Base-by-base conservation (phyloP, 1,140 invertebrate genomes). In the Heliconius hewitsoni region DNA sequence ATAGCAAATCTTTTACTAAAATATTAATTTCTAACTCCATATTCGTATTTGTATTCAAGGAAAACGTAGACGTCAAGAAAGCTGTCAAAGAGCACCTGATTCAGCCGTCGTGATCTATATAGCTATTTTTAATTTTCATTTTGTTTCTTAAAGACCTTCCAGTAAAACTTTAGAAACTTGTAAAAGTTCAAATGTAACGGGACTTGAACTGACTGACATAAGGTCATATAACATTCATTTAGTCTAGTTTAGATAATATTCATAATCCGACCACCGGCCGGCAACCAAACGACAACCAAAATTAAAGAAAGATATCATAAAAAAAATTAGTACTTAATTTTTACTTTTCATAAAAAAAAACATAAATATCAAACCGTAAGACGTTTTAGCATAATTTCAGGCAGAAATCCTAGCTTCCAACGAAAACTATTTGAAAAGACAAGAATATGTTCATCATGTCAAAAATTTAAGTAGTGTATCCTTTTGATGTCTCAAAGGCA, bases 51-150 rank as follows among this genome's bases (percentile, higher is more conserved):
- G 16, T 76, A 46, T 0, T 13, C 37, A n/a, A 11, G 55, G 70
- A 70, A 79, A 79, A 52, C 46, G 30, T 23, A 72, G 50, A 79
- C 27, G 73, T 27, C 19, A 39, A 71, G 42, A 50, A 19, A 79
- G 57, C 57, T 79, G 78, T 75, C 74, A 79, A 73, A 66, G 39
- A 73, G 37, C 70, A 70, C 78, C 60, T 73, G 74, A 79, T 60
- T 72, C 78, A 76, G 71, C 66, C 46, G 11, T 6, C 46, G 74
- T 73, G 3, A 30, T 6, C 18, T 30, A 23, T 30, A 3, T 52
- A 52, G n/a, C n/a, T 60, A 8, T 27, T 23, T 11, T 23, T 60
- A 23, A 60, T 23, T n/a, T 60, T 57, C 23, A 23, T 52, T 52
- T 52, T 52, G 0, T 19, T 52, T 52, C 8, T 52, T 16, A 16